phyloP scores from a whole-genome alignment of 2,888 invertebrate genomes.

The Idaea straminata region DNA sequence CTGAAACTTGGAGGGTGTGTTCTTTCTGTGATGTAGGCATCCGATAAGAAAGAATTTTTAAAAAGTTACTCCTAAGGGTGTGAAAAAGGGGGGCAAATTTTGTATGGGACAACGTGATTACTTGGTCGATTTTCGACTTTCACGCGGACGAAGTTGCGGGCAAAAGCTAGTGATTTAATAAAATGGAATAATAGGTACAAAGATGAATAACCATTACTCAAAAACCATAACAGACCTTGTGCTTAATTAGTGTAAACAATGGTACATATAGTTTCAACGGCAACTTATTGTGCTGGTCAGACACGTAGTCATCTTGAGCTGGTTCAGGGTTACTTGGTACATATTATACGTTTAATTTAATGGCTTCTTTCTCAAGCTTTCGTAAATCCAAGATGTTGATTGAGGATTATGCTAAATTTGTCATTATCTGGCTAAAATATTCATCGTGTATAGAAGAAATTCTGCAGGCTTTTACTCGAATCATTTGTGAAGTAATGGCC shows the following conservation, averaged over 20 bases:
- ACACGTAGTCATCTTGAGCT: slow-evolving; percentile 35
- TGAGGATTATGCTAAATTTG: slow-evolving; percentile 50
- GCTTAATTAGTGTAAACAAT: background rate
- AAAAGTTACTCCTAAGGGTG: no score
- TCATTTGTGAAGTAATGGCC: slow-evolving; percentile 62
- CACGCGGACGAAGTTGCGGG: no score
- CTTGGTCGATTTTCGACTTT: no score
- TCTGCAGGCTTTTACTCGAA: slow-evolving; percentile 41
- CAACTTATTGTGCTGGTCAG: background rate
- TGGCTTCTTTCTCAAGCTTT: slow-evolving; percentile 46
- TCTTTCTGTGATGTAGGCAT: no score
- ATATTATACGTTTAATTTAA: slow-evolving; percentile 35
- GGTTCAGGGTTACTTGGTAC: slow-evolving; percentile 47
- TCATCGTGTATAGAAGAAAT: slow-evolving; percentile 37
- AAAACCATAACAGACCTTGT: background rate
- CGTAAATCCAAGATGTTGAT: slow-evolving; percentile 39
- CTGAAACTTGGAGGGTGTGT: no score
- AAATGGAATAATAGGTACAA: background rate
- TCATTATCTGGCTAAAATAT: slow-evolving; percentile 34
- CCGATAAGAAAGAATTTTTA: no score
- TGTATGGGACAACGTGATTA: no score
- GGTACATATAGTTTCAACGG: background rate
- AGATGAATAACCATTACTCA: background rate
- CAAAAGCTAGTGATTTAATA: background rate
- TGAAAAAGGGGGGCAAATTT: no score